A percentile compares a stretch with the other conserved stretches of the same genome.
Conservation (phyloP, 2,888 invertebrate species). For the Stenodera caucasica region DNA sequence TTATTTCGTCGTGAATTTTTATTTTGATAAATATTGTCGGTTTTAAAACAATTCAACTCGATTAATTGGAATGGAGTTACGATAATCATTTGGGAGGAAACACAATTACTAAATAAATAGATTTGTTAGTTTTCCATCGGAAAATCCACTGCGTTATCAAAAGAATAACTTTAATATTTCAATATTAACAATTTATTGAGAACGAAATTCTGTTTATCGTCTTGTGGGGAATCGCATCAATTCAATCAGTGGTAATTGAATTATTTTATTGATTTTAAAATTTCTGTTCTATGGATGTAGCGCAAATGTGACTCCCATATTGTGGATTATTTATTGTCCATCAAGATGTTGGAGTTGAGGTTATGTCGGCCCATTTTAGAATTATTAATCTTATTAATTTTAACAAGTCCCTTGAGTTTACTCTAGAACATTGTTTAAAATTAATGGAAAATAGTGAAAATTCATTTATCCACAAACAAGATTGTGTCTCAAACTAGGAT, state of each 20-base stretch:
- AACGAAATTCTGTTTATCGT: too few species aligned
- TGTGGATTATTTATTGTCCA: conserved; percentile 6
- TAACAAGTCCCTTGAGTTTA: conserved; percentile 17
- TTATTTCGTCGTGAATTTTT: background rate
- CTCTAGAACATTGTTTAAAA: conserved; percentile 16
- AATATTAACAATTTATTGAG: too few species aligned
- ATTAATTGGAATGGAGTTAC: background rate
- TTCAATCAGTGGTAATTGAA: background rate
- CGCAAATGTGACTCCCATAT: background rate
- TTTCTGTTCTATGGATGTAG: background rate
- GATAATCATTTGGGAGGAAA: background rate
- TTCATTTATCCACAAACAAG: conserved; percentile 9
- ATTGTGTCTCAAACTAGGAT: background rate
- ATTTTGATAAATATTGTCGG: too few species aligned
- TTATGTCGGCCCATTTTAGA: background rate
- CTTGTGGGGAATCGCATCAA: too few species aligned
- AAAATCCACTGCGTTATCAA: background rate
- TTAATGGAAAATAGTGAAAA: conserved; percentile 27
- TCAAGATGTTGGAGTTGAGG: background rate
- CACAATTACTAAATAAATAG: background rate
- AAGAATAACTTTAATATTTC: too few species aligned
- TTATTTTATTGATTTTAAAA: background rate
- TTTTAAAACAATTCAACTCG: background rate
- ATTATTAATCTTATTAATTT: conserved; percentile 19
- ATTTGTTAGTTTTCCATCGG: background rate